Conservation (phyloP, 2,888 invertebrate genomes). For the Cheilosia pagana region DNA sequence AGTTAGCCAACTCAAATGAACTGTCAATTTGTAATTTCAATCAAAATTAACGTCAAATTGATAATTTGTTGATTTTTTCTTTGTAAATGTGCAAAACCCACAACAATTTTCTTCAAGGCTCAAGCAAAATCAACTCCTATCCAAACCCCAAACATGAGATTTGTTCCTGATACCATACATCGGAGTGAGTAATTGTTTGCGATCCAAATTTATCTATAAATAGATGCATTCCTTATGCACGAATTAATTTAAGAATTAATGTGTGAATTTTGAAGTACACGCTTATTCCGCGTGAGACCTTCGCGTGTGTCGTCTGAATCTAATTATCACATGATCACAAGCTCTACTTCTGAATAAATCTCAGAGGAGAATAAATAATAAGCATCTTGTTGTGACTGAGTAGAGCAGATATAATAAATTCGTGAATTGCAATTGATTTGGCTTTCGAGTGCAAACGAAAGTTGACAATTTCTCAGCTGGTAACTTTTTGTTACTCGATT, state of each 20-base stretch:
- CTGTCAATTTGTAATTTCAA: too few relatives aligned
- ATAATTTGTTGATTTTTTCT: background rate
- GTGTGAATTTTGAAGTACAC: slow-evolving; percentile 3
- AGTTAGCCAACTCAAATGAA: too few relatives aligned
- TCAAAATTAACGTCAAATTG: too few relatives aligned
- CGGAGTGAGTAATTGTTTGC: slow-evolving; percentile 33
- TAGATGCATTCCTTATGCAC: background rate
- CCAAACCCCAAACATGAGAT: slow-evolving; percentile 21
- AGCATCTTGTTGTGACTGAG: slow-evolving; percentile 27
- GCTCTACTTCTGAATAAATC: slow-evolving; percentile 24
- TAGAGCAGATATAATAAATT: background rate
- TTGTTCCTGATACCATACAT: slow-evolving; percentile 32
- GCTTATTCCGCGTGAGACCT: slow-evolving; percentile 32
- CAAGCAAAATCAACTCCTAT: too few relatives aligned
- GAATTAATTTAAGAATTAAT: slow-evolving; percentile 11
- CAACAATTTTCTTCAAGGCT: too few relatives aligned
- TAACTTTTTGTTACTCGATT: too few relatives aligned
- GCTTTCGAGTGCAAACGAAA: too few relatives aligned
- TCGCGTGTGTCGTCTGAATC: background rate
- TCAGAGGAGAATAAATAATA: slow-evolving; percentile 35
- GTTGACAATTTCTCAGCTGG: too few relatives aligned
- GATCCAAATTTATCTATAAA: background rate
- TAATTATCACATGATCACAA: slow-evolving; percentile 41
- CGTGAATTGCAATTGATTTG: too few relatives aligned
- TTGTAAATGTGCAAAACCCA: slow-evolving; percentile 15